phyloP scores from a whole-genome alignment of 2,113 vertebrate species.

The Melanerpes aurifrons region DNA sequence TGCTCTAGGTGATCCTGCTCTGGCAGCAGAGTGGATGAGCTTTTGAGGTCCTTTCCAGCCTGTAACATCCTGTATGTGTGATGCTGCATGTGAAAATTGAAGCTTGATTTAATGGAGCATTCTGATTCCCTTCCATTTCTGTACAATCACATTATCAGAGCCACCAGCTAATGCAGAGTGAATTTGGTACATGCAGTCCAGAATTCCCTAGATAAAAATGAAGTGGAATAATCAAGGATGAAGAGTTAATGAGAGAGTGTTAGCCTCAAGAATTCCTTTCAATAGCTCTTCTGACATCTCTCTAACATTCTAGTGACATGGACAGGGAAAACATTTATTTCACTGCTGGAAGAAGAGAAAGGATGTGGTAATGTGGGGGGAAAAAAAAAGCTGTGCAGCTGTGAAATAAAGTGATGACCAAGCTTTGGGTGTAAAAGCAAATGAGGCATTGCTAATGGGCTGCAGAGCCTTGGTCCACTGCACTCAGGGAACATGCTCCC shows the following conservation, averaged over 20 bases:
- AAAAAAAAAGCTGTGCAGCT: background rate
- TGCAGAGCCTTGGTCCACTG: background rate
- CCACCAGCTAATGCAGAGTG: constrained; percentile 18
- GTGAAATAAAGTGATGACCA: background rate
- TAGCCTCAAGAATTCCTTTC: constrained; percentile 1
- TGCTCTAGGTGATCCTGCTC: too few species aligned
- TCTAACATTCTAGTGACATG: background rate
- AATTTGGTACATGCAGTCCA: constrained; percentile 10
- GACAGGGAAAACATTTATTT: background rate
- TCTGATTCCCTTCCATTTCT: constrained; percentile 27
- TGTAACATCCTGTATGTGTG: too few species aligned
- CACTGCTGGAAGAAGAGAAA: background rate
- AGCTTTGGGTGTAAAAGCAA: background rate
- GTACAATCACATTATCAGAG: constrained; percentile 1
- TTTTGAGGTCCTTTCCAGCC: too few species aligned
- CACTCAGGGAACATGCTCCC: background rate
- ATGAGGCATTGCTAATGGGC: background rate
- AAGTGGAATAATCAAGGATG: background rate
- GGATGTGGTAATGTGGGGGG: background rate
- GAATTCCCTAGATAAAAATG: constrained; percentile 2
- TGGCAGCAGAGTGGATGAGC: too few species aligned
- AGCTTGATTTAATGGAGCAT: constrained; percentile 59
- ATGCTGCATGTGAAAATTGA: constrained; percentile 22
- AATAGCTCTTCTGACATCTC: background rate
- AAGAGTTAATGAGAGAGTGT: constrained; percentile 19